Evolutionary conservation across 2,113 vertebrate genomes (phyloP), one percentile per base, ranked within the genome.

Genomic region (Australoheros scitulus): DNA sequence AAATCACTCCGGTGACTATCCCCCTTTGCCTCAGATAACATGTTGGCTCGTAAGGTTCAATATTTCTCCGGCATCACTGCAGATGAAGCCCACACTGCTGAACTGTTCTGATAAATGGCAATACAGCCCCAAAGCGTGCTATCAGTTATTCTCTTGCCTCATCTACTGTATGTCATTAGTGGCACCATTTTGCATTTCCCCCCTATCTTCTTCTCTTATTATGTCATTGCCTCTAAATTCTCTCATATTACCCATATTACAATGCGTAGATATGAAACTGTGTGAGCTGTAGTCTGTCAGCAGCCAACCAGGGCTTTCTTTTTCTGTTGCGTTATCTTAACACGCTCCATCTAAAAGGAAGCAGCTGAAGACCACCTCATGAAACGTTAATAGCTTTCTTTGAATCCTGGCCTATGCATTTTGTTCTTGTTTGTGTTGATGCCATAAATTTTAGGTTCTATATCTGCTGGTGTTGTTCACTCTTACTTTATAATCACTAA

Each of bases 291-390:
- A 57, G 57, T 52, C 43, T 22, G 26, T 61, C 64, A 60, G 61
- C 50, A 61, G 17, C 41, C 81, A 63, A 20, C 14, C 11, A 50
- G 80, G 76, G 76, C 77, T 75, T 59, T 79, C 20, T 84, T 38
- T 58, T 50, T 50, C 74, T 59, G 43, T 58, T 47, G 56, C 64
- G 36, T 72, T 80, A 60, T 77, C 41, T 75, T 82, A 81, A 87
- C 57, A 50, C 50, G 56, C 41, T 61, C 76, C 14, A 29, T 88
- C 58, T 85, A 77, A 82, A 89, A 81, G 56, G 63, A 87, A 87
- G 74, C 75, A 88, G 77, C 56, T 83, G 55, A 77, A 85, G 72
- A 86, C 81, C 61, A 90, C 83, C 50, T 87, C 77, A 87, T 89
- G 61, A 84, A 90, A 87, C 20, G 7, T 81, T 85, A 87, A 91